Evolutionary conservation across 1,140 invertebrate species (phyloP).

Genomic region (Chrysoperla carnea): DNA sequence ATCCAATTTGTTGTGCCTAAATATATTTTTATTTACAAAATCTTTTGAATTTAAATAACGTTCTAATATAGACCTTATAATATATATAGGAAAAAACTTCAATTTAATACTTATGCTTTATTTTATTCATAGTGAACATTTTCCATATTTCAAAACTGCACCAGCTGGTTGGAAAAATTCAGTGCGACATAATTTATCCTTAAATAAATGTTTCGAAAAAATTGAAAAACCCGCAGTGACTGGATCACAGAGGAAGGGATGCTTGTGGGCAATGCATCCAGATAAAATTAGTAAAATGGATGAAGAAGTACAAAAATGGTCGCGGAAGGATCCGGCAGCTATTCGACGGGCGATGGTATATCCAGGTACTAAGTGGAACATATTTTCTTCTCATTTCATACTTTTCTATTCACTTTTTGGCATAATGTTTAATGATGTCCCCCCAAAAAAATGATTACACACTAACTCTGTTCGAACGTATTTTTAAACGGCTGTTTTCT

Average conservation of each 20-base stretch:
- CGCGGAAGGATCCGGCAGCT: conserved; percentile 74
- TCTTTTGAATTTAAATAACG: too few relatives aligned
- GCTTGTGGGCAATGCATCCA: conserved; percentile 92
- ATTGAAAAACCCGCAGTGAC: conserved; percentile 80
- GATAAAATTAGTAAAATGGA: conserved; percentile 91
- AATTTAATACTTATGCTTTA: too few relatives aligned
- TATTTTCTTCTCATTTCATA: too few relatives aligned
- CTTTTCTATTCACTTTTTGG: too few relatives aligned
- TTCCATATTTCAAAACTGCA: conserved; percentile 94
- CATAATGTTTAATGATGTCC: too few relatives aligned
- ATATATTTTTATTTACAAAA: too few relatives aligned
- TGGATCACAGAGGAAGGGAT: conserved; percentile 68
- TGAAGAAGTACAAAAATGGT: conserved; percentile 93
- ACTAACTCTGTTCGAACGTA: too few relatives aligned
- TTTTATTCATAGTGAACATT: conserved; percentile 68
- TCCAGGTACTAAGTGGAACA: conserved; percentile 36
- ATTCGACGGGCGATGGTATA: conserved; percentile 79
- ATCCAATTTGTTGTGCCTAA: too few relatives aligned
- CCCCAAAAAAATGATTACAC: too few relatives aligned
- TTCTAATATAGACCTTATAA: too few relatives aligned
- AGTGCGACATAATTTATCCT: conserved; percentile 84
- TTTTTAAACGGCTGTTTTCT: too few relatives aligned
- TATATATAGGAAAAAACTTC: too few relatives aligned
- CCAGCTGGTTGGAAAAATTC: conserved; percentile 97
- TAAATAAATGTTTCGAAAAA: conserved; percentile 97